These are phyloP conservation scores for Mohoua ochrocephala DNA, from an alignment of 2,113 vertebrate genomes.

Conservation along the genomic window DNA sequence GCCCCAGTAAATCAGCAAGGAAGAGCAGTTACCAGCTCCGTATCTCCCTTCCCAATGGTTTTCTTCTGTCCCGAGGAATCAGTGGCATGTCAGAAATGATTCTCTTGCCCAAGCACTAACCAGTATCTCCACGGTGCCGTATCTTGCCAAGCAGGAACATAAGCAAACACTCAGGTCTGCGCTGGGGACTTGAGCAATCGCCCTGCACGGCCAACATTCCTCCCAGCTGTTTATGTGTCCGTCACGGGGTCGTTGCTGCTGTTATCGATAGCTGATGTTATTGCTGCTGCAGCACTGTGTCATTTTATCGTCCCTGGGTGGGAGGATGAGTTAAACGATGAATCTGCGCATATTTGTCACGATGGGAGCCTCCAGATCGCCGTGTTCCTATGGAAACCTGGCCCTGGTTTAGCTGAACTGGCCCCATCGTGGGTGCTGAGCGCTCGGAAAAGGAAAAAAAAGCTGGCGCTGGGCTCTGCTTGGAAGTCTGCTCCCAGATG, in stretches of 20 bases:
- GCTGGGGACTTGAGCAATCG: slow-evolving; percentile 42
- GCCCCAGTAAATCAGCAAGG: not conserved
- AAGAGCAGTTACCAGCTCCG: not conserved
- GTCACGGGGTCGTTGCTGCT: not conserved
- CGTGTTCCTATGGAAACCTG: slow-evolving; percentile 34
- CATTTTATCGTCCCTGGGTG: slow-evolving; percentile 28
- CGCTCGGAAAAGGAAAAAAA: not conserved
- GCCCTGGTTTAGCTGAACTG: slow-evolving; percentile 26
- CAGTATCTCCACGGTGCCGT: not conserved
- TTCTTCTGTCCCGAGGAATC: not conserved
- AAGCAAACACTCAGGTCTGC: slow-evolving; percentile 54
- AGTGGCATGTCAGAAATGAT: slow-evolving; percentile 27
- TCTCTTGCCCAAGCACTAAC: slow-evolving; percentile 13
- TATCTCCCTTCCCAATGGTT: not conserved
- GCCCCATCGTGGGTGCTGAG: slow-evolving; percentile 17
- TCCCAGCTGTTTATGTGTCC: slow-evolving; percentile 28
- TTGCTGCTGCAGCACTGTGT: not conserved
- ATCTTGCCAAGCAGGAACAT: slow-evolving; percentile 39
- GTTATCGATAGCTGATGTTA: slow-evolving; percentile 6
- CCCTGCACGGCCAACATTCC: slow-evolving; percentile 17
- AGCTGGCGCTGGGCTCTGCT: not conserved
- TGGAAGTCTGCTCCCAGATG: slow-evolving; percentile 39
- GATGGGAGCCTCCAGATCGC: not conserved
- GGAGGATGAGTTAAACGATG: slow-evolving; percentile 38
- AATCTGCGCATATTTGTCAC: not conserved